phyloP scores from a whole-genome alignment of 2,797 vertebrate genomes.

The Alauda arvensis region DNA sequence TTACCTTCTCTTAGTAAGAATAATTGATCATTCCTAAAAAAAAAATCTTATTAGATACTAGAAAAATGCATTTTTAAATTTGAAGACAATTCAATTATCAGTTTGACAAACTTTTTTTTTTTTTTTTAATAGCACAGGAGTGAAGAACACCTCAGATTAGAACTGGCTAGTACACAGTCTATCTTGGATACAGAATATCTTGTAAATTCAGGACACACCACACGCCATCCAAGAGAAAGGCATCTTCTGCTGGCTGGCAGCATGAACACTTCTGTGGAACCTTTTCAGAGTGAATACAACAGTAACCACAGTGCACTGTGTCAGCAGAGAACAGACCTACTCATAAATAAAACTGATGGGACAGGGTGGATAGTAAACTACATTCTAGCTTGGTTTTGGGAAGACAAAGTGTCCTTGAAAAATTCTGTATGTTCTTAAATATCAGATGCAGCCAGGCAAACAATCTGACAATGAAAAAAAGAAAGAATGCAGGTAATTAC shows the following conservation, averaged over 20 bases:
- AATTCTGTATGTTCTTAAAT: background rate
- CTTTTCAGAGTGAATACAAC: background rate
- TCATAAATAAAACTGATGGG: background rate
- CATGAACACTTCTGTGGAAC: background rate
- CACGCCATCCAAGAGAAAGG: background rate
- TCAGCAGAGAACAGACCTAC: background rate
- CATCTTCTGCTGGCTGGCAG: background rate
- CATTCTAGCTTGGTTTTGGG: background rate
- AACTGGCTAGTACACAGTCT: background rate
- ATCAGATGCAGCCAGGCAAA: background rate
- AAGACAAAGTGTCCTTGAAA: background rate
- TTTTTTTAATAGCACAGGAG: background rate
- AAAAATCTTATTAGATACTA: background rate
- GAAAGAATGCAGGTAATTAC: background rate
- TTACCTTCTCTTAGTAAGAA: background rate
- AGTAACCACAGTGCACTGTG: background rate
- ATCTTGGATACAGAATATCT: background rate
- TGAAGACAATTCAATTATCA: background rate
- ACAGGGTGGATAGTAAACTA: background rate
- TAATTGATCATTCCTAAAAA: slow-evolving; percentile 2
- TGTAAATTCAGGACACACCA: background rate
- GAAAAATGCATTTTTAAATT: background rate
- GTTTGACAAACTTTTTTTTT: background rate
- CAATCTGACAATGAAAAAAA: background rate
- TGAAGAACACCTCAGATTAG: background rate